Evolutionary conservation across 2,888 invertebrate genomes (phyloP), one percentile per base, ranked within the genome.

Genomic region (Caenorhabditis sinica): DNA sequence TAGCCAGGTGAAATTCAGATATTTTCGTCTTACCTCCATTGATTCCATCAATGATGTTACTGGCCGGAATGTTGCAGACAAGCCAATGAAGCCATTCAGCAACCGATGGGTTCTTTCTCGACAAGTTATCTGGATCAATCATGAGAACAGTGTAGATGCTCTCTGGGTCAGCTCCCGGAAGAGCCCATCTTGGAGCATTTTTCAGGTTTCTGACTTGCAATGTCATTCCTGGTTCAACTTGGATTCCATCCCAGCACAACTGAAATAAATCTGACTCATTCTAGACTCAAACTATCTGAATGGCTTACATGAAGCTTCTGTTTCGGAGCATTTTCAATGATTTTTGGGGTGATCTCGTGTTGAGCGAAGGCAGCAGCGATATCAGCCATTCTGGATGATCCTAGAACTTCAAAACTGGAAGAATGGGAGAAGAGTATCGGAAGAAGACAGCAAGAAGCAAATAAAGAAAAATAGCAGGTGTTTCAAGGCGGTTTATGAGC

Each of bases 61-160:
- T 89, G 40, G 91, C 92, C 20, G 93, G 93, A 69, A 93, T 93
- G 88, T 93, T 93, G 63, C 82, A 85, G 8, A 90, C 92, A 45
- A 92, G 87, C 93, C 92, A 93, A 74, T 93, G 93, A 30, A 93
- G 90, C 93, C 93, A 93, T 79, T 93, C 92, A 56, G 93, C 93
- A 8, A 93, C 93, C 1, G 91, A 90, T 28, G 93, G 93, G 53
- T 93, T 93, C 81, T 92, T 91, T 20, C 92, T 88, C 9, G 92
- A 92, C 65, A 93, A 87, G 66, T 93, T 93, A 83, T 93, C 93
- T 17, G 93, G 93, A 80, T 93, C 93, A 72, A 93, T 92, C 93
- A 93, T 93, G 66, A 93, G 81, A 6, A 93, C 79, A 9, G 92
- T 88, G 86, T 90, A 93, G 28, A 88, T 91, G 60, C 88, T 89